Conservation (phyloP, 2,888 invertebrate genomes). For the Macaria notata region DNA sequence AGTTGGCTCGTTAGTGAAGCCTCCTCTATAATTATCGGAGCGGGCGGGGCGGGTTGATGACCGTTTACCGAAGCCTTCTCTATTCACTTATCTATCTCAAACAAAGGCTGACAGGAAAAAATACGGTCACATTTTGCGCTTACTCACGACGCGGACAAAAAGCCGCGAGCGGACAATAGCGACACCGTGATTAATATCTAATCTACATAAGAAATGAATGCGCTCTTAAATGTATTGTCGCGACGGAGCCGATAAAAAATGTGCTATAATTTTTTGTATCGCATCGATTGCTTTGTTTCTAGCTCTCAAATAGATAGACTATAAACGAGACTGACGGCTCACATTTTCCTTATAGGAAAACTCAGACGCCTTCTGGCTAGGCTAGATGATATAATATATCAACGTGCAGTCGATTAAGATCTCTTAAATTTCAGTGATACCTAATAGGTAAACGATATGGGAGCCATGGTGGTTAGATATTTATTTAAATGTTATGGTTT, state of each 20-base stretch:
- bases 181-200: slow-evolving; percentile 69
- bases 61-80: slow-evolving; percentile 60
- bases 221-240: slow-evolving; percentile 29
- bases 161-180: slow-evolving; percentile 63
- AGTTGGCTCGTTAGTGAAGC: slow-evolving; percentile 61
- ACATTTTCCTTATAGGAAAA: too few species aligned
- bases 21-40: slow-evolving; percentile 65
- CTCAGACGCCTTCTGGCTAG: too few species aligned
- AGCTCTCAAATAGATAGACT: too few species aligned
- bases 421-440: too few species aligned
- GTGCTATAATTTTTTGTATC: slow-evolving; percentile 29
- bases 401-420: too few species aligned
- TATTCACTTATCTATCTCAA: slow-evolving; percentile 76
- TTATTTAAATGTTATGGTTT: too few species aligned
- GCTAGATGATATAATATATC: too few species aligned
- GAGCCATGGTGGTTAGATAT: too few species aligned
- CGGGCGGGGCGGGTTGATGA: slow-evolving; percentile 58
- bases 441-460: too few species aligned
- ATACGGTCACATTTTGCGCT: slow-evolving; percentile 62
- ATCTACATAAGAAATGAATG: slow-evolving; percentile 48
- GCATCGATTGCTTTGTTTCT: slow-evolving; percentile 28
- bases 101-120: slow-evolving; percentile 64
- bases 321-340: too few species aligned
- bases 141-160: slow-evolving; percentile 61
- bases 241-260: slow-evolving; percentile 30